These are phyloP conservation scores for Drosophila mettleri DNA, from an alignment of 2,888 invertebrate genomes.

Conservation along the genomic window DNA sequence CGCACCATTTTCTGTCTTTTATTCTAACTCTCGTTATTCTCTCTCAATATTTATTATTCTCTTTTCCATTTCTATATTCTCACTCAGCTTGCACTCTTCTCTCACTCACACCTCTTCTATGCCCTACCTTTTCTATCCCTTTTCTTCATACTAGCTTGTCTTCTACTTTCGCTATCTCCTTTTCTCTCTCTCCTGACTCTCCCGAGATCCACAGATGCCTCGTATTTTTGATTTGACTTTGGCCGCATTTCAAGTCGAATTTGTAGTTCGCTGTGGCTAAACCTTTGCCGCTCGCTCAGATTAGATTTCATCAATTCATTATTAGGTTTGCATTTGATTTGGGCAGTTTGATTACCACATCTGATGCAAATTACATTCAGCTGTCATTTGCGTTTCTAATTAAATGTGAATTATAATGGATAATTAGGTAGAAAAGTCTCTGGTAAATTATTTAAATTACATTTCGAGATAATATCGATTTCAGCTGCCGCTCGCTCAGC, in stretches of 20 bases:
- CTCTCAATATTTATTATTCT: too few relatives aligned
- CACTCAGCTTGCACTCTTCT: too few relatives aligned
- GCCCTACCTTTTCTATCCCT: too few relatives aligned
- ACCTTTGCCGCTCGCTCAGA: not conserved
- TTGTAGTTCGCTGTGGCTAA: not conserved
- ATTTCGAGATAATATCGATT: slow-evolving; percentile 9
- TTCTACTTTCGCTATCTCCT: not conserved
- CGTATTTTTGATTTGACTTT: too few relatives aligned
- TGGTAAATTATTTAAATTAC: slow-evolving; percentile 7
- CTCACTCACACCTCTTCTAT: too few relatives aligned
- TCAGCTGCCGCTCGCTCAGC: not conserved
- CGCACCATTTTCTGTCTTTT: too few relatives aligned
- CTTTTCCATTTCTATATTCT: too few relatives aligned
- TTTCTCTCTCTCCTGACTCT: too few relatives aligned
- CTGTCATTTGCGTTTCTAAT: slow-evolving; percentile 9
- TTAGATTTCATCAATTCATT: slow-evolving; percentile 6
- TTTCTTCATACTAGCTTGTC: too few relatives aligned
- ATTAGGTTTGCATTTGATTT: slow-evolving; percentile 2
- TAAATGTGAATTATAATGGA: slow-evolving; percentile 11
- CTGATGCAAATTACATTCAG: slow-evolving; percentile 4
- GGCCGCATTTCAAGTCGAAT: too few relatives aligned
- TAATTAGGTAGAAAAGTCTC: slow-evolving; percentile 3
- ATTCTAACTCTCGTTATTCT: too few relatives aligned
- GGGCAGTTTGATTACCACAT: slow-evolving; percentile 2
- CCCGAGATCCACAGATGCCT: too few relatives aligned